Conservation (phyloP, 2,113 vertebrate species). For the Petrocephalus zakoni region DNA sequence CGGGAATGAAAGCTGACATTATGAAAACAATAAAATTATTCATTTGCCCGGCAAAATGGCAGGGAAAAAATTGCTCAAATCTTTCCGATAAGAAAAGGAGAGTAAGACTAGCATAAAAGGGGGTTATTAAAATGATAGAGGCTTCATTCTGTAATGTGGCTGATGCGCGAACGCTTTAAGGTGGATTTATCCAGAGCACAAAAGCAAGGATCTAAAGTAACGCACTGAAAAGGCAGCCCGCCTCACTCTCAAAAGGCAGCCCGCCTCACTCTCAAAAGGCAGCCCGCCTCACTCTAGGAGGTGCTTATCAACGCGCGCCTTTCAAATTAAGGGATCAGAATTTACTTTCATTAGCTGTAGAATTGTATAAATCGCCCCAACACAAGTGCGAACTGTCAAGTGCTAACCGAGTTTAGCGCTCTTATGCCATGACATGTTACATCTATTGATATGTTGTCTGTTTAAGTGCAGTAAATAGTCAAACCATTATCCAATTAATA, state of each 20-base stretch:
- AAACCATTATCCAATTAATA: constrained; percentile 19
- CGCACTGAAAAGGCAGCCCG: neutral
- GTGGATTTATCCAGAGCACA: constrained; percentile 33
- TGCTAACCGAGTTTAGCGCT: neutral
- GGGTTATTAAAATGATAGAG: constrained; percentile 19
- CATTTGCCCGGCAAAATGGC: constrained; percentile 73
- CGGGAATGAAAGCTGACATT: constrained; percentile 82
- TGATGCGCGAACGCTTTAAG: constrained; percentile 30
- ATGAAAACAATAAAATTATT: constrained; percentile 81
- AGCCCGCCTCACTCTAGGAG: neutral
- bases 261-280: neutral
- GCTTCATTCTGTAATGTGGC: constrained; percentile 14
- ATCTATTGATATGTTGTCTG: constrained; percentile 10
- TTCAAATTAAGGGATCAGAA: constrained; percentile 13
- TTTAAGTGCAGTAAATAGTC: constrained; percentile 10
- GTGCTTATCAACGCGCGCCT: neutral
- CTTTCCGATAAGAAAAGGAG: constrained; percentile 70
- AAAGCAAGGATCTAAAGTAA: constrained; percentile 6
- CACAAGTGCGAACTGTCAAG: constrained; percentile 3
- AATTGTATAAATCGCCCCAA: constrained; percentile 9
- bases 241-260: neutral
- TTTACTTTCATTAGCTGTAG: constrained; percentile 5
- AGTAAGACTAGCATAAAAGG: constrained; percentile 28
- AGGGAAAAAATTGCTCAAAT: constrained; percentile 74
- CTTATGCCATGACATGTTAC: neutral